Percentiles rank a stretch among this genome's conserved stretches.
phyloP scores from a whole-genome alignment of 2,797 vertebrate species.

The Lepilemur ruficaudatus region DNA sequence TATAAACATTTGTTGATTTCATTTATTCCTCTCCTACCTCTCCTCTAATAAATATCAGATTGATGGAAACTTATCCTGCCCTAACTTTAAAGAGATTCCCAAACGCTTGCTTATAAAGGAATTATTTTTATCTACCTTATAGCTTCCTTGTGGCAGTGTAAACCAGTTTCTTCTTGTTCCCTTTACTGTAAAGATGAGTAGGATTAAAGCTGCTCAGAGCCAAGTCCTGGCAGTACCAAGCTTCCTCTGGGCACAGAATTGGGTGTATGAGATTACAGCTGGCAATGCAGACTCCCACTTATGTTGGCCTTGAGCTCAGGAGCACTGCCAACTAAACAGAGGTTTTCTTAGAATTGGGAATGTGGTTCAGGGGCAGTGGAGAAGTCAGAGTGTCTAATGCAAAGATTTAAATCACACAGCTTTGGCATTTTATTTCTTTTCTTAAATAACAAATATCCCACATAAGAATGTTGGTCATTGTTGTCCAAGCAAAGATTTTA shows the following conservation, averaged over 20 bases:
- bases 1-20: background rate
- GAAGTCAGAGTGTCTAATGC: background rate
- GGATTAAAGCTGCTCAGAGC: slow-evolving; percentile 51
- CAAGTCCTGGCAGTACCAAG: slow-evolving; percentile 57
- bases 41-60: background rate
- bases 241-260: slow-evolving; percentile 62
- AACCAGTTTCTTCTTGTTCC: slow-evolving; percentile 54
- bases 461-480: background rate
- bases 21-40: background rate
- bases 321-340: slow-evolving; percentile 41
- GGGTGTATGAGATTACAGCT: slow-evolving; percentile 57
- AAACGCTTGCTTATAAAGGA: slow-evolving; percentile 20
- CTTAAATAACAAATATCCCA: background rate
- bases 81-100: slow-evolving; percentile 14
- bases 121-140: slow-evolving; percentile 42
- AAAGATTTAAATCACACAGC: background rate
- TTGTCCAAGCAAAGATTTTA: background rate
- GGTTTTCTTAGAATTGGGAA: slow-evolving; percentile 70
- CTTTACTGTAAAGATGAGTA: slow-evolving; percentile 71
- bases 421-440: background rate
- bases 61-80: background rate
- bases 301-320: slow-evolving; percentile 47
- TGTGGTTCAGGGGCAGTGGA: background rate
- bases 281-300: slow-evolving; percentile 47
- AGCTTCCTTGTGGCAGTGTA: slow-evolving; percentile 10